Base-by-base conservation (phyloP, 1,140 invertebrate species). In the Cotesia chilonis region DNA sequence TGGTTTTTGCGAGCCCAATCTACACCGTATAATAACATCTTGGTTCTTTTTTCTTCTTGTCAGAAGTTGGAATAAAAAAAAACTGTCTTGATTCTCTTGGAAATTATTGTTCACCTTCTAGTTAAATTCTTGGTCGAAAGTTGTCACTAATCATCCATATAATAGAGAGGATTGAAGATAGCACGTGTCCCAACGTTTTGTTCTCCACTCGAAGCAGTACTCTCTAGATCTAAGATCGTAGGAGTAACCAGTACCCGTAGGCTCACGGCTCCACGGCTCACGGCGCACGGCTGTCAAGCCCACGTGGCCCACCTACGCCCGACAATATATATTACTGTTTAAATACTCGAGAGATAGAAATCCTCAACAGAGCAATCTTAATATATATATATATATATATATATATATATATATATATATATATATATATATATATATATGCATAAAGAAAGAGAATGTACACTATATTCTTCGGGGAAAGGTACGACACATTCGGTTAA, bases 231-330 rank as follows among this genome's bases (percentile, higher is more conserved):
- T 83, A 85, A 78, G 83, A 52, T 65, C 73, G 84, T 85, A 78
- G 83, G 84, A 84, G 84, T 85, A 84, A 85, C 84, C 83, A 83
- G 83, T 85, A 85, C 79, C 81, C 77, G 82, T 85, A 75, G 81
- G 83, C 78, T 80, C 17, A 20, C 78, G 28, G 28, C 28, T 28
- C 28, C 17, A 20, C 78, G 28, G 28, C 28, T 28, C 28, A 28
- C 28, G 28, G 28, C 28, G 28, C 28, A 78, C 81, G 83, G 79
- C 83, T 86, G 84, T 86, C 84, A 86, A 84, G 71, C 85, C 84
- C 84, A 86, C 85, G 85, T 86, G 85, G 83, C 74, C 80, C 83
- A 83, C 85, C 84, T 79, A 85, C 84, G 80, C 77, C 37, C 63
- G 17, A 51, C 7, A 51, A 51, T 51, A 55, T 68, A 68, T 68